A percentile compares a stretch with the other conserved stretches of the same genome.
phyloP scores from a whole-genome alignment of 2,797 vertebrate species.

The Onychomys leucogaster region DNA sequence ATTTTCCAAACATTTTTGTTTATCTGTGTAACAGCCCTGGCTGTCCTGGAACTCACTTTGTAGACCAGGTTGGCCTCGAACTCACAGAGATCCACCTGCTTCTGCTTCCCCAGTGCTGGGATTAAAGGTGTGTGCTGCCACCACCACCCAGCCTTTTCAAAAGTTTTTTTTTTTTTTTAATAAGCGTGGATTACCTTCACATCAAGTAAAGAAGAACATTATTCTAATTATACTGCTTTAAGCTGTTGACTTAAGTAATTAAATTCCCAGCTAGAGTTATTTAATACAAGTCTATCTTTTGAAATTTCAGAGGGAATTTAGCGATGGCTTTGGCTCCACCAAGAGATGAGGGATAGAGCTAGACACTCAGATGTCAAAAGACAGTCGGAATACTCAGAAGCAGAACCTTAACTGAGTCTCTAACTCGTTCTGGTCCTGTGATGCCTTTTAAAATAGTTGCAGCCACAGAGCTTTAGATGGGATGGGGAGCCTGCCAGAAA shows the following conservation, averaged over 20 bases:
- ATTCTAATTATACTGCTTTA: neutral
- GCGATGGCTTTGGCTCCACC: constrained; percentile 1
- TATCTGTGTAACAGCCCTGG: neutral
- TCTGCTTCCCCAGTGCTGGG: neutral
- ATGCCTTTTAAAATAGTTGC: neutral
- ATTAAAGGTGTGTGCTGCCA: neutral
- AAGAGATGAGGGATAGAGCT: neutral
- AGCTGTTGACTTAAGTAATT: neutral
- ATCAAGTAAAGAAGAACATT: constrained; percentile 32
- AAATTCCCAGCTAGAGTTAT: neutral
- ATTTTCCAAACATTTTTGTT: constrained; percentile 43
- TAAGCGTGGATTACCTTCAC: constrained; percentile 16
- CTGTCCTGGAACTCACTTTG: neutral
- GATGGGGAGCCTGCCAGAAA: constrained; percentile 5
- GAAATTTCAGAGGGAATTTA: constrained; percentile 45
- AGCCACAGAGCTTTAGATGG: neutral
- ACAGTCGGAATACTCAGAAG: neutral
- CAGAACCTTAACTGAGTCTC: constrained; percentile 5
- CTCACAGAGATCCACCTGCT: neutral
- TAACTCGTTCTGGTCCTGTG: neutral
- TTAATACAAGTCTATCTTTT: constrained; percentile 46
- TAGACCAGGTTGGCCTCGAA: neutral
- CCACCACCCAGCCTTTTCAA: neutral
- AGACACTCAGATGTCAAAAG: neutral
- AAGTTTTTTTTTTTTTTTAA: neutral